These are phyloP conservation scores for Cherax quadricarinatus DNA, from an alignment of 1,140 invertebrate genomes.

Conservation along the genomic window DNA sequence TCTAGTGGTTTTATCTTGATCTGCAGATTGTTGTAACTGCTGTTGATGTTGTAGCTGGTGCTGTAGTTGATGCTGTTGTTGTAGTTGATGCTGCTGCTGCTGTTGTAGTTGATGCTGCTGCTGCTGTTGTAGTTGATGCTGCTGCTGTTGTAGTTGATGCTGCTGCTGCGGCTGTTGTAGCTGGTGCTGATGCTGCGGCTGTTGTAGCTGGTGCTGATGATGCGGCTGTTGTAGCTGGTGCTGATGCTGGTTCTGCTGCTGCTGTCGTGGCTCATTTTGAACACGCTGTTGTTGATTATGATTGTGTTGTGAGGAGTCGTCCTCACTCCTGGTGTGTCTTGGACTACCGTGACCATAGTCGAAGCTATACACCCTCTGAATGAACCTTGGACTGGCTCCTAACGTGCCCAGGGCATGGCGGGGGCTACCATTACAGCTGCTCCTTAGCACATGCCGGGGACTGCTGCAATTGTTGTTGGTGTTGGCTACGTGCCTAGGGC, in stretches of 20 bases:
- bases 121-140: too few species aligned
- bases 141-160: too few species aligned
- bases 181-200: too few species aligned
- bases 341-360: slow-evolving; percentile 60
- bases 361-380: slow-evolving; percentile 61
- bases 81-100: not conserved
- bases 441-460: slow-evolving; percentile 26
- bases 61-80: slow-evolving; percentile 7
- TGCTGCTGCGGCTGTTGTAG: too few species aligned
- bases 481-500: not conserved
- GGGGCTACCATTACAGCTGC: slow-evolving; percentile 25
- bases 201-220: too few species aligned
- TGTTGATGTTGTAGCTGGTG: not conserved
- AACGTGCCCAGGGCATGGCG: slow-evolving; percentile 11
- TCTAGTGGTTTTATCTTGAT: not conserved
- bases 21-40: not conserved
- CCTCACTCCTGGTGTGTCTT: slow-evolving; percentile 33
- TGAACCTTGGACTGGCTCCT: slow-evolving; percentile 31
- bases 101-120: not conserved
- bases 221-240: too few species aligned
- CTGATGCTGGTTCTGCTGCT: too few species aligned
- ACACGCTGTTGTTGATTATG: slow-evolving; percentile 34
- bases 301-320: not conserved
- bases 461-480: slow-evolving; percentile 6
- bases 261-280: not conserved